phyloP scores from a whole-genome alignment of 2,797 vertebrate species.

The Nyctalus aviator region DNA sequence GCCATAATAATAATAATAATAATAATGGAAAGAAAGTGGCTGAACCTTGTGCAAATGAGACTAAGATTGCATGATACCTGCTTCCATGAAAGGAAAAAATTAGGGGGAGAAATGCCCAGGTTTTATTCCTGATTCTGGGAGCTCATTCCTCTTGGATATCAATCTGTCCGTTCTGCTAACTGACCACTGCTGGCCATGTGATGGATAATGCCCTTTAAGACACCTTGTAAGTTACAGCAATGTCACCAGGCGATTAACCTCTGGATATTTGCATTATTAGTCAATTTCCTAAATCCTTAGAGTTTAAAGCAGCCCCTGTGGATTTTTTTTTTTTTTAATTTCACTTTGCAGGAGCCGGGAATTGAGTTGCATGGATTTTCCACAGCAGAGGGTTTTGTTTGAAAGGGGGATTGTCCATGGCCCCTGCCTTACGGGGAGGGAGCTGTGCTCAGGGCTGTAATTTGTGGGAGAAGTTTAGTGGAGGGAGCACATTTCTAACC shows the following conservation, averaged over 20 bases:
- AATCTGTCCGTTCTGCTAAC: not conserved
- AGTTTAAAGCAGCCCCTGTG: conserved; percentile 70
- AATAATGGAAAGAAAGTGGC: not conserved
- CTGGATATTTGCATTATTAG: conserved; percentile 86
- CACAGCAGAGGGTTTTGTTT: conserved; percentile 23
- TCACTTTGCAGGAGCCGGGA: conserved; percentile 72
- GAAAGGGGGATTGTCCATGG: conserved; percentile 28
- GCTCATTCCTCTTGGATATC: conserved; percentile 38
- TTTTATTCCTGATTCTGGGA: not conserved
- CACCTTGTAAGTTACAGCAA: conserved; percentile 44
- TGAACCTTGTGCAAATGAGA: not conserved
- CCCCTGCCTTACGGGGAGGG: conserved; percentile 71
- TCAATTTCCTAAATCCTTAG: conserved; percentile 83
- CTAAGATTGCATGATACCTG: fast-evolving
- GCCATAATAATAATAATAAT: not conserved
- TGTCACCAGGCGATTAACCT: conserved; percentile 85
- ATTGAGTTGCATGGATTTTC: conserved; percentile 53
- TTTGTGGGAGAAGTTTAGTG: conserved; percentile 79
- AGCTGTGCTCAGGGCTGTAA: conserved; percentile 79
- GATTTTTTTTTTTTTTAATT: conserved; percentile 66
- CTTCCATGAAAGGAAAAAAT: not conserved
- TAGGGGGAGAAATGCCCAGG: not conserved
- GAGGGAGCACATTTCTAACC: conserved; percentile 82
- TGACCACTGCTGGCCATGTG: not conserved
- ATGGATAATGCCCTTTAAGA: conserved; percentile 73